Evolutionary conservation across 2,797 vertebrate species (phyloP), one percentile per base, ranked within the genome.

Genomic region (Sitta carolinensis): DNA sequence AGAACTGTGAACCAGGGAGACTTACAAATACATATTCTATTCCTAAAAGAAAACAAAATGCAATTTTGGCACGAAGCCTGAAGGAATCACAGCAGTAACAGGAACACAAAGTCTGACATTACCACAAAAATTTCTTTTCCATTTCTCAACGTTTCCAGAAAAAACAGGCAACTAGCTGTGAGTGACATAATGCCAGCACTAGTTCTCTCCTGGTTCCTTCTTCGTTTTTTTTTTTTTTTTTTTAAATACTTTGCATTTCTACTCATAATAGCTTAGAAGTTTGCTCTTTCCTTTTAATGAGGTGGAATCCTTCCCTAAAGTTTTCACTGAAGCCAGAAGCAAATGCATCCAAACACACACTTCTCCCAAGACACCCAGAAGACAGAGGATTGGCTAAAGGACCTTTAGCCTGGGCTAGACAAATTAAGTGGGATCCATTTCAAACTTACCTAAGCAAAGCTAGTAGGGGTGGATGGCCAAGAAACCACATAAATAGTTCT

Each of bases 51-150:
- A 94, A 91, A 87, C 17, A 80, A 90, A 89, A 88, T 15, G 30
- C 52, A 54, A 27, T 84, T 92, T 59, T 86, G 82, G 82, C 76
- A 75, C 51, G 68, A 84, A 73, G 48, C 54, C 84, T 62, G 13
- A 86, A 66, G 66, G 43, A 58, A 89, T 78, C 81, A 64, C 57
- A 77, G 84, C 76, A 78, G 55, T 58, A 81, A 86, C 69, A 94
- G 27, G 43, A 87, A 42, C 51, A 61, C 14, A 48, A 81, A 51
- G 68, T 43, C n/a, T 85, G 75, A 72, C 58, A 72, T 47, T 19
- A 89, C 34, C 70, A 79, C 70, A 76, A 86, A 82, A 78, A 77
- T 48, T 78, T 77, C 59, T 93, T 78, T 89, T 80, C 84, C 82
- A 57, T 79, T 86, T 94, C 75, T 80, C 36, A 84, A 2, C 4